Conservation (phyloP, 2,888 invertebrate species). For the Choristoneura rosaceana region DNA sequence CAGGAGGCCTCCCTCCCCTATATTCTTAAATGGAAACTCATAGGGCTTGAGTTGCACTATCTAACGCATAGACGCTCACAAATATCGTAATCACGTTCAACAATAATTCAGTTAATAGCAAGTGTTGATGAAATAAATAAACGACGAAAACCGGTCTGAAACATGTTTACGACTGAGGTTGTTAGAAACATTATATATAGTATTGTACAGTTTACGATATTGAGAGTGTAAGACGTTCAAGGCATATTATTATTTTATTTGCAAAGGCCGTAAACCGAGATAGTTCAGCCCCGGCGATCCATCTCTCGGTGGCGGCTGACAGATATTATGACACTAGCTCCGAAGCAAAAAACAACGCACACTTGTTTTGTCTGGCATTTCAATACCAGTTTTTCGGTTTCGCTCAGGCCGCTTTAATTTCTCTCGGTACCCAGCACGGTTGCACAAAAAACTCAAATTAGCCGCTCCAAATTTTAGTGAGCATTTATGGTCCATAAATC, state of each 20-base stretch:
- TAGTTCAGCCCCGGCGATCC: constrained; percentile 13
- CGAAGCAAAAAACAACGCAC: constrained; percentile 19
- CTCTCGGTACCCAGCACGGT: background rate
- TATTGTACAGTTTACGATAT: background rate
- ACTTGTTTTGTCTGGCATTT: constrained; percentile 13
- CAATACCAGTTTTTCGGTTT: constrained; percentile 26
- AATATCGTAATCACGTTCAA: too few relatives aligned
- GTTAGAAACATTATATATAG: background rate
- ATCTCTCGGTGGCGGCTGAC: constrained; percentile 19
- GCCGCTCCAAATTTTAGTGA: constrained; percentile 35
- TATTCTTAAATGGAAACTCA: too few relatives aligned
- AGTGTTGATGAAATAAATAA: too few relatives aligned
- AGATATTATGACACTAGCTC: constrained; percentile 19
- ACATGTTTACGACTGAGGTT: background rate
- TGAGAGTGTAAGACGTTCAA: background rate
- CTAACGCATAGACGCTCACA: too few relatives aligned
- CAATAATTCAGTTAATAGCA: too few relatives aligned
- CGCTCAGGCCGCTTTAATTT: constrained; percentile 23
- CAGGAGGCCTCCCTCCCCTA: too few relatives aligned
- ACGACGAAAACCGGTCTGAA: too few relatives aligned
- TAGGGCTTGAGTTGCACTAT: too few relatives aligned
- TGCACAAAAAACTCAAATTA: constrained; percentile 34
- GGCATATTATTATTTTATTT: constrained; percentile 3
- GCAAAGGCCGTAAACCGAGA: constrained; percentile 21
- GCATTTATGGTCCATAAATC: constrained; percentile 42